A percentile compares a stretch with the other conserved stretches of the same genome.
These are phyloP conservation scores for Catagonus wagneri DNA, from an alignment of 2,113 vertebrate species.

Conservation along the genomic window DNA sequence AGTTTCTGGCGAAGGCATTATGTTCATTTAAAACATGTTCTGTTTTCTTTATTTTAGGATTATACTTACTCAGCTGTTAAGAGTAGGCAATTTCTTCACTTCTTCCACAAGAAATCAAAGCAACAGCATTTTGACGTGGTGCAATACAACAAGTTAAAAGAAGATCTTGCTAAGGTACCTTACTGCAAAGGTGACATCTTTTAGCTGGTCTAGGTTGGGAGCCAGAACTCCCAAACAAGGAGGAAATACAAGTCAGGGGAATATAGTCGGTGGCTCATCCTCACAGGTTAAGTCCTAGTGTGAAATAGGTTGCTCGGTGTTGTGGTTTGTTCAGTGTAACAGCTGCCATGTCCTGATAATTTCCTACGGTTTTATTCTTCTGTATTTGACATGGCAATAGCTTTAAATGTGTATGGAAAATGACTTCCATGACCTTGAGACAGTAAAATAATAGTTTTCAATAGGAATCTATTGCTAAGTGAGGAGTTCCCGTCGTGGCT, in stretches of 20 bases:
- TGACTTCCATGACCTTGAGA: not conserved
- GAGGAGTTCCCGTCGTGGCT: too few relatives aligned
- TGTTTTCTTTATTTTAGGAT: slow-evolving; percentile 87
- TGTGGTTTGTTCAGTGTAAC: not conserved
- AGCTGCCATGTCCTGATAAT: not conserved
- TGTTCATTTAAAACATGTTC: not conserved
- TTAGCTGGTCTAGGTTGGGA: not conserved
- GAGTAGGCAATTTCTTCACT: slow-evolving; percentile 93
- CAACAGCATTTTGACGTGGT: slow-evolving; percentile 91
- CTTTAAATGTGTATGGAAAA: not conserved
- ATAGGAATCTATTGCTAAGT: not conserved
- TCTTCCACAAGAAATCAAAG: slow-evolving; percentile 92
- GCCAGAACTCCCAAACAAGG: not conserved
- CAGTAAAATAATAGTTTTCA: not conserved
- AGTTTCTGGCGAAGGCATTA: not conserved
- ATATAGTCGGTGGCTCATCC: not conserved
- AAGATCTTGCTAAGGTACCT: slow-evolving; percentile 92
- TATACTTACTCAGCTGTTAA: slow-evolving; percentile 91
- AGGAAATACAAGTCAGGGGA: not conserved
- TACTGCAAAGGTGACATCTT: not conserved
- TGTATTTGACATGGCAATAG: not conserved
- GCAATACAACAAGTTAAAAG: slow-evolving; percentile 93
- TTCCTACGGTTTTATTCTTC: not conserved
- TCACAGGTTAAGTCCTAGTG: not conserved
- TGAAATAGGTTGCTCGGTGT: not conserved